Evolutionary conservation across 2,888 invertebrate genomes (phyloP), one percentile per base, ranked within the genome.

Genomic region (Nineta flava): DNA sequence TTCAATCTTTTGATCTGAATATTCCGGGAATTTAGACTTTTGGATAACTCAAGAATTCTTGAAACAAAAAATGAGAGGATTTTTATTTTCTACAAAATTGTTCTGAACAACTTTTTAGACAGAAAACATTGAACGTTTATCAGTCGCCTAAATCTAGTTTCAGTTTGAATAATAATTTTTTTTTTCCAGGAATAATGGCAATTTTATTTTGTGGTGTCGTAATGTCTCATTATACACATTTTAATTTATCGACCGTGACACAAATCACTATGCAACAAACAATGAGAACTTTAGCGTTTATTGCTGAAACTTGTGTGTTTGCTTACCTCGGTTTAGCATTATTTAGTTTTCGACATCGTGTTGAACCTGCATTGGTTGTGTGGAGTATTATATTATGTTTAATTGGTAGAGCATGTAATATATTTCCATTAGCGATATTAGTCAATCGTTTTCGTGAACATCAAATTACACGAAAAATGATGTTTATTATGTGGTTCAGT

Each of bases 221-320:
- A 1, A 99, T 99, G 99, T 96, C 96, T 0, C 99, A 99, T 67
- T 99, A 99, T 66, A 97, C 97, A 12, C 99, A 99, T 73, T 92
- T 91, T 62, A 99, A 99, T 67, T 71, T 99, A 42, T 96, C 96
- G 1, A 96, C 97, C 1, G 87, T 99, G 16, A 96, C 97, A 0
- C 99, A 99, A 72, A 95, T 99, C 48, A 97, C 97, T 3, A 96
- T 99, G 87, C 96, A 97, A 65, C 96, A 97, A 68, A 97, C 96
- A 1, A 91, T 99, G 81, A 76, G 95, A 60, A 97, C 97, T 0
- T 71, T 99, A 52, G 90, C 99, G 2, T 97, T 99, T 62, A 94
- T 97, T 55, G 96, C 90, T 57, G 97, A 99, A 71, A 97, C 97
- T 1, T 95, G 95, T 66, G 96, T 99, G 1, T 99, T 99, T 75